phyloP scores from a whole-genome alignment of 1,140 invertebrate genomes.

The Trichonephila clavipes region DNA sequence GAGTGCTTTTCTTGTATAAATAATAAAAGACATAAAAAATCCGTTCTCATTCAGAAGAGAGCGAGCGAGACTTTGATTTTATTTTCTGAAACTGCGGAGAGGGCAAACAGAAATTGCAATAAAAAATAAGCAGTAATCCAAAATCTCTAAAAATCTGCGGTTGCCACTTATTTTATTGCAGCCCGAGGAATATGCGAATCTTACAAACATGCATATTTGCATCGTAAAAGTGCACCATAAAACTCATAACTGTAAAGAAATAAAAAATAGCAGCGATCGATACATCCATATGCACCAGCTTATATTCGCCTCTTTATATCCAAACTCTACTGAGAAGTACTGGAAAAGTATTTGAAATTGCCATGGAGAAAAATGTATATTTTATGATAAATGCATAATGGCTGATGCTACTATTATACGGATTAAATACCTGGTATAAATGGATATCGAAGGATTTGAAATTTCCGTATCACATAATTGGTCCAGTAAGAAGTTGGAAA shows the following conservation, averaged over 20 bases:
- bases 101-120: conserved; percentile 35
- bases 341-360: not conserved
- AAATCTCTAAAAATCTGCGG: conserved; percentile 47
- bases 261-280: not conserved
- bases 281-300: not conserved
- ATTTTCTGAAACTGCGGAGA: not conserved
- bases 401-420: no score
- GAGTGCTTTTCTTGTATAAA: not conserved
- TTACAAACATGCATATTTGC: conserved; percentile 58
- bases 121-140: conserved; percentile 49
- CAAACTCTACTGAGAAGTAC: not conserved
- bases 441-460: no score
- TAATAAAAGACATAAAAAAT: conserved; percentile 43
- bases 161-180: conserved; percentile 67
- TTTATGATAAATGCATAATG: no score
- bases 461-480: no score
- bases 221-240: conserved; percentile 52
- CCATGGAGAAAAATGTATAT: no score
- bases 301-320: conserved; percentile 7
- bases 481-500: no score
- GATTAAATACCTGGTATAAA: no score
- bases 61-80: not conserved
- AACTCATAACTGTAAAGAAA: conserved; percentile 15
- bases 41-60: not conserved
- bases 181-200: conserved; percentile 21